phyloP scores from a whole-genome alignment of 2,888 invertebrate genomes.

The Spilarctia lutea region DNA sequence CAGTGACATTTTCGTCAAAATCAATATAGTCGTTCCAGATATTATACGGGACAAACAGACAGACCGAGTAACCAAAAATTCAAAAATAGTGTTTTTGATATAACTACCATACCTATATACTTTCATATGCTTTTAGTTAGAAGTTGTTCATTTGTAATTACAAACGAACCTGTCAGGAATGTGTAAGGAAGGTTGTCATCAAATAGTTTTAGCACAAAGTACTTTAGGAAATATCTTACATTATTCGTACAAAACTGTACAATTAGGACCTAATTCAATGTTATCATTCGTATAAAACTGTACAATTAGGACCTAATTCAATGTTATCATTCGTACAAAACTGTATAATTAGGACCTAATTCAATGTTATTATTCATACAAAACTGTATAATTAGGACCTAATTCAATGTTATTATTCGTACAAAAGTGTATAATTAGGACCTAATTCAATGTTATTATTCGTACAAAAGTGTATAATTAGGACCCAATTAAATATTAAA shows the following conservation, averaged over 20 bases:
- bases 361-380: slow-evolving; percentile 24
- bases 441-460: too few species aligned
- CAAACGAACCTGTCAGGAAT: neutral
- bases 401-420: too few species aligned
- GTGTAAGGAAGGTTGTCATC: neutral
- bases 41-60: too few species aligned
- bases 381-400: slow-evolving; percentile 23
- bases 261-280: slow-evolving; percentile 29
- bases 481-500: slow-evolving; percentile 28
- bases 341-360: slow-evolving; percentile 24
- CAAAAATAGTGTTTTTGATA: too few species aligned
- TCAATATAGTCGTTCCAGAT: too few species aligned
- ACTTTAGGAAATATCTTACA: slow-evolving; percentile 3
- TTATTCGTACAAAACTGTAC: slow-evolving; percentile 16
- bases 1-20: too few species aligned
- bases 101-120: too few species aligned
- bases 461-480: slow-evolving; percentile 23
- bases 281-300: too few species aligned
- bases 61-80: too few species aligned
- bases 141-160: too few species aligned
- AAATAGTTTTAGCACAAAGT: neutral
- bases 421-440: slow-evolving; percentile 22
- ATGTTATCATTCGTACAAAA: too few species aligned
- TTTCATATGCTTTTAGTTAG: too few species aligned
- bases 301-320: slow-evolving; percentile 28